Base-by-base conservation (phyloP, 2,888 invertebrate genomes). In the Pharmacophagus antenor region DNA sequence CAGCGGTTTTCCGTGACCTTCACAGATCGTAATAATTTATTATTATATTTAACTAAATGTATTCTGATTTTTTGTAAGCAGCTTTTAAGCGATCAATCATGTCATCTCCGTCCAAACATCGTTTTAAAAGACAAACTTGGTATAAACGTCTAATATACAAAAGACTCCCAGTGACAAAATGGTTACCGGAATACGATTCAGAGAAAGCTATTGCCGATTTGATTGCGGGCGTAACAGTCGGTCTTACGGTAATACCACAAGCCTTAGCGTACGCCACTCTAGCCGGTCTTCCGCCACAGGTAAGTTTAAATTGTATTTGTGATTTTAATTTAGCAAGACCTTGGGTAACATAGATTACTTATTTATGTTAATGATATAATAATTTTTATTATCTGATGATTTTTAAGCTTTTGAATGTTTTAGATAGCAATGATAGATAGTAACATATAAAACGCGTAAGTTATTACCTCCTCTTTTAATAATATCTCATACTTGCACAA, bases 151-250 rank as follows among this genome's bases (percentile, higher is more conserved):
- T 90, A 47, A 71, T 89, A 67, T 71, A 83, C 65, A 92, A 92
- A 73, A 85, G 93, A 62, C 72, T 95, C 54, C 95, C 95, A 0
- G 92, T 95, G 61, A 72, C 94, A 12, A 91, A 91, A 74, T 97
- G 97, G 96, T 84, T 95, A 12, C 94, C 95, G 0, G 92, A 92
- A 56, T 97, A 97, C 84, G 94, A 94, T 71, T 91, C 93, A 0
- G 94, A 95, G 63, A 94, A 95, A 80, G 93, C 96, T 1, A 78
- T 97, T 56, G 94, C 95, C 63, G 98, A 98, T 86, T 76, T 95
- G 51, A 97, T 98, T 70, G 98, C 98, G 18, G 98, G 98, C 0
- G 89, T 98, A 62, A 98, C 98, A 1, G 98, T 98, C 0, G 98
- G 97, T 0, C 92, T 98, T 22, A 98, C 97, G 0, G 96, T 98